phyloP scores from a whole-genome alignment of 2,113 vertebrate genomes.

The Thamnaconus septentrionalis region DNA sequence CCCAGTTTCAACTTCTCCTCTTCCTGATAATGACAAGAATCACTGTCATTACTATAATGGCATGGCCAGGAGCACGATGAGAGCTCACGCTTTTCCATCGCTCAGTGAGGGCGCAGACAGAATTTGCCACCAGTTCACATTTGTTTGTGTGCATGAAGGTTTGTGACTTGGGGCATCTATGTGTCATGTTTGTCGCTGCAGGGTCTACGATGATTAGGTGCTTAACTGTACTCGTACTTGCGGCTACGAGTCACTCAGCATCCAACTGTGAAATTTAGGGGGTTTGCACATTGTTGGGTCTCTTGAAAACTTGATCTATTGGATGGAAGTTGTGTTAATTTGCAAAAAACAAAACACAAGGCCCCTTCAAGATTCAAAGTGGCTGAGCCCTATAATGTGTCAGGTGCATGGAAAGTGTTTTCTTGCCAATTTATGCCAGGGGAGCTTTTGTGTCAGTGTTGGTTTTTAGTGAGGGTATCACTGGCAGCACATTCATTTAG shows the following conservation, averaged over 20 bases:
- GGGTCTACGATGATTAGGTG: conserved; percentile 10
- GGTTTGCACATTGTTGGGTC: conserved; percentile 18
- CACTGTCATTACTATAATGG: conserved; percentile 75
- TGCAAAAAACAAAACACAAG: conserved; percentile 3
- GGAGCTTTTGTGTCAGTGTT: conserved; percentile 24
- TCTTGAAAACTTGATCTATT: conserved; percentile 5
- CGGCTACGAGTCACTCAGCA: conserved; percentile 31
- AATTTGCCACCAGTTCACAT: conserved; percentile 56
- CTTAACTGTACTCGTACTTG: conserved; percentile 16
- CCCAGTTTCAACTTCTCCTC: conserved; percentile 81
- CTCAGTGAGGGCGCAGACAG: conserved; percentile 56
- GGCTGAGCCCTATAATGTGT: conserved; percentile 14
- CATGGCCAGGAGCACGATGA: conserved; percentile 58
- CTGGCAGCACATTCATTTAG: conserved; percentile 55
- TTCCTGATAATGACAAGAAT: conserved; percentile 84
- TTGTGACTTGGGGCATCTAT: background rate
- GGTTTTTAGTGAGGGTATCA: conserved; percentile 19
- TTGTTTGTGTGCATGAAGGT: conserved; percentile 35
- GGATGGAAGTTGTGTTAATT: conserved; percentile 21
- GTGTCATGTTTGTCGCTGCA: conserved; percentile 10
- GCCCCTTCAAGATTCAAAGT: conserved; percentile 29
- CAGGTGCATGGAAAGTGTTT: conserved; percentile 29
- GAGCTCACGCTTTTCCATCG: conserved; percentile 61
- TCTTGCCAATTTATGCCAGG: conserved; percentile 31
- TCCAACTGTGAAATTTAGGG: conserved; percentile 22